A percentile compares a stretch with the other conserved stretches of the same genome.
These are phyloP conservation scores for Nycticryphes semicollaris DNA, from an alignment of 2,113 vertebrate species.

Conservation along the genomic window DNA sequence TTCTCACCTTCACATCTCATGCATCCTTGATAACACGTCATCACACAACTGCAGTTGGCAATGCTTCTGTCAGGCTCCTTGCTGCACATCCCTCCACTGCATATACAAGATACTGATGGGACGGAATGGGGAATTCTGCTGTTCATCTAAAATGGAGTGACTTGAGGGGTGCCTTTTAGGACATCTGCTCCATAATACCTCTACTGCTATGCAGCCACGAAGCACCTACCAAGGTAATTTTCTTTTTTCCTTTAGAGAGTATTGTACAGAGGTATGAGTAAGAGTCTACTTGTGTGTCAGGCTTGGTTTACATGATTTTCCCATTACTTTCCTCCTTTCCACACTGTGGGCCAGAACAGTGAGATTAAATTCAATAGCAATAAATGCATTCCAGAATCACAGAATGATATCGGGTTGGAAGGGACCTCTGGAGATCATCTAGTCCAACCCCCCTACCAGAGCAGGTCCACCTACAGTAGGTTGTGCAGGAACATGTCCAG, in stretches of 20 bases:
- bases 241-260: background rate
- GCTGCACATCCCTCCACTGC: background rate
- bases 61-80: background rate
- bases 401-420: too few species aligned
- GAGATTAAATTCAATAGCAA: background rate
- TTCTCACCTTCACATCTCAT: background rate
- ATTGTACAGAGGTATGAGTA: background rate
- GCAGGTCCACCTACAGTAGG: too few species aligned
- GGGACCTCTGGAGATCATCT: too few species aligned
- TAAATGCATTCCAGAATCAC: background rate
- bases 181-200: background rate
- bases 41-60: background rate
- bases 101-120: background rate
- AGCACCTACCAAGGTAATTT: background rate
- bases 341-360: background rate
- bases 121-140: background rate
- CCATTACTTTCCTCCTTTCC: background rate
- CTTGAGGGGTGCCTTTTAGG: background rate
- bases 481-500: too few species aligned
- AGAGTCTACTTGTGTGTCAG: background rate
- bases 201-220: background rate
- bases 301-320: background rate
- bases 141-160: background rate
- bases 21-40: background rate
- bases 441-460: too few species aligned